Base-by-base conservation (phyloP, 2,113 vertebrate species). In the Chloropsis hardwickii region DNA sequence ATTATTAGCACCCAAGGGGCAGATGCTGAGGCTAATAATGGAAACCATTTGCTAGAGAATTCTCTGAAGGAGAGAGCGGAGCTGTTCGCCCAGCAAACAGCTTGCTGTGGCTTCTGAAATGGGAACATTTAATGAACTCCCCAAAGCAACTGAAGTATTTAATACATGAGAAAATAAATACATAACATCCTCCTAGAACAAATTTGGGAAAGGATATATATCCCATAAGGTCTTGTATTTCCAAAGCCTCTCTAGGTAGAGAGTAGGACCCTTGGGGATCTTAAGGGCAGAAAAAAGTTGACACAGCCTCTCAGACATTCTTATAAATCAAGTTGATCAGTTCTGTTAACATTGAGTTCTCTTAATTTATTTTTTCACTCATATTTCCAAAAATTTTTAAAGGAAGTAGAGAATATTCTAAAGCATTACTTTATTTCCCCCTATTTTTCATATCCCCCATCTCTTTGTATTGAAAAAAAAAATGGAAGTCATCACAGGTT, bases 11-110 rank as follows among this genome's bases (percentile, higher is more conserved):
- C 73, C 92, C 94, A 81, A 91, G 91, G 86, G 90, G 88, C 83
- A 94, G 70, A 82, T 48, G 53, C 92, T 92, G 80, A 74, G 88
- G 89, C 88, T 95, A 93, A 93, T 94, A 95, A 88, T 6, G 16
- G 83, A 93, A 96, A 96, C 67, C 44, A 86, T 95, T 97, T 95
- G 81, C 86, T 86, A 50, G 66, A 93, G 74, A 95, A 88, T 90
- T 95, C 81, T 96, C 58, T 89, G 78, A 96, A 92, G 70, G 60
- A 74, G 54, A 73, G 24, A 91, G 85, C 42, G 33, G 31, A 91
- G 57, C 33, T 91, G 50, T 84, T 88, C 86, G 88, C 64, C 81
- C 85, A 89, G 71, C 42, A 94, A 90, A 67, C 53, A 67, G 37
- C 47, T 77, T 77, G 67, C 79, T 94, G 85, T 88, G 78, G 66